A percentile compares a stretch with the other conserved stretches of the same genome.
phyloP scores from a whole-genome alignment of 2,888 invertebrate species.

The Griposia aprilina region DNA sequence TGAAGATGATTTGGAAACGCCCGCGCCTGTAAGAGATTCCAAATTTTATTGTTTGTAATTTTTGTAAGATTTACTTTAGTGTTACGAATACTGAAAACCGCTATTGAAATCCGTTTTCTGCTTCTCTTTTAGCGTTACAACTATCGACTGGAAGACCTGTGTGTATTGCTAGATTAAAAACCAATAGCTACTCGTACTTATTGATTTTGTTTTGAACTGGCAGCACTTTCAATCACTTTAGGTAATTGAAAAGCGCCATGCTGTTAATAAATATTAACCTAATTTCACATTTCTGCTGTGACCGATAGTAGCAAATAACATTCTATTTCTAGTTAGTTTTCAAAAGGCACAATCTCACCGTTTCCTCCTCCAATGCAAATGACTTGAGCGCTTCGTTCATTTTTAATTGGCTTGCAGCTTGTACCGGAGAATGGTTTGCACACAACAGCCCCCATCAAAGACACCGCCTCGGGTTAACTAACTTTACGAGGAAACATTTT shows the following conservation, averaged over 20 bases:
- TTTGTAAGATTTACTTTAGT: neutral
- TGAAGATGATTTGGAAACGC: neutral
- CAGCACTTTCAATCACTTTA: neutral
- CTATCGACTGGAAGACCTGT: neutral
- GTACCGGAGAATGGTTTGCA: neutral
- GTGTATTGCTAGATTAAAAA: neutral
- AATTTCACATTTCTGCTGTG: neutral
- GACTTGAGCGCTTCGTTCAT: neutral
- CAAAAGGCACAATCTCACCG: slow-evolving; percentile 6
- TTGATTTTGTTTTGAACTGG: neutral
- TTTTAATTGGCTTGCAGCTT: slow-evolving; percentile 38
- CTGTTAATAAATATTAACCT: neutral
- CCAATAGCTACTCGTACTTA: neutral
- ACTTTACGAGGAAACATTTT: slow-evolving; percentile 1
- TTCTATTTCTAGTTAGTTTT: neutral
- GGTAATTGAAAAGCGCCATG: neutral
- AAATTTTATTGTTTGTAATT: slow-evolving; percentile 7
- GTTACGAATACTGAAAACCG: neutral
- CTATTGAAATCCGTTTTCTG: neutral
- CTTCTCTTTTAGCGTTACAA: neutral
- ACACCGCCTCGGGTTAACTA: slow-evolving; percentile 7
- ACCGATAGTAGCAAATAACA: neutral
- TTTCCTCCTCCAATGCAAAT: slow-evolving; percentile 13
- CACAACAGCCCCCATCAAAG: slow-evolving; percentile 1
- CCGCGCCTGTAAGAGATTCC: neutral